Percentiles rank a stretch among this genome's conserved stretches.
These are phyloP conservation scores for Halocynthia aurantium DNA, from an alignment of 23 tunicate species.

Conservation along the genomic window DNA sequence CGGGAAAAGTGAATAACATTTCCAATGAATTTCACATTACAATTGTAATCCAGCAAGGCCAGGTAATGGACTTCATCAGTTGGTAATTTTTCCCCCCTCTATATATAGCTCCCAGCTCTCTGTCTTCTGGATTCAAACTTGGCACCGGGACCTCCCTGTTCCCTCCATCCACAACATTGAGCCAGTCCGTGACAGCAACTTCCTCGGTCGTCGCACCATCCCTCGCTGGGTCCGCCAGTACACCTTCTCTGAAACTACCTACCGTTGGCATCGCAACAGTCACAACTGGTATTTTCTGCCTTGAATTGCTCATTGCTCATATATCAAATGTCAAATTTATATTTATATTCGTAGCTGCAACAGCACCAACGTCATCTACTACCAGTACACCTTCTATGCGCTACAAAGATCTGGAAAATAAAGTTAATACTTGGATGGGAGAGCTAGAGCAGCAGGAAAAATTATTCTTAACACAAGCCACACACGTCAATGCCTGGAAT, in stretches of 20 bases:
- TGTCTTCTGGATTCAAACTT: background rate
- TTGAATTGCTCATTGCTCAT: background rate
- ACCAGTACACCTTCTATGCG: slow-evolving; percentile 31
- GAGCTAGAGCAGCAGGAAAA: slow-evolving; percentile 90
- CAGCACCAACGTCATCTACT: background rate
- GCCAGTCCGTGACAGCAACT: background rate
- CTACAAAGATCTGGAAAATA: slow-evolving; percentile 75
- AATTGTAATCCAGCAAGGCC: no score
- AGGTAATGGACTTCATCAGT: background rate
- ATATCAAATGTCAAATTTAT: background rate
- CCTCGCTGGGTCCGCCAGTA: background rate
- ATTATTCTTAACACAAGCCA: slow-evolving; percentile 77
- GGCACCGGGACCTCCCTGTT: background rate
- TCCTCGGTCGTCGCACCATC: background rate
- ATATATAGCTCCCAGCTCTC: background rate
- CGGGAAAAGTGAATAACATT: no score
- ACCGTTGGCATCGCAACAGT: slow-evolving; percentile 1
- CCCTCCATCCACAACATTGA: background rate
- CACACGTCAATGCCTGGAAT: slow-evolving; percentile 95
- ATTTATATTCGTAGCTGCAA: background rate
- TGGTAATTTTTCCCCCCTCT: background rate
- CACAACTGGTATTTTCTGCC: background rate
- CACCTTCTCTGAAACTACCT: slow-evolving; percentile 6
- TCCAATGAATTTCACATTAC: no score
- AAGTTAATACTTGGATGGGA: slow-evolving; percentile 79